A percentile compares a stretch with the other conserved stretches of the same genome.
These are phyloP conservation scores for Diorhabda carinulata DNA, from an alignment of 1,140 invertebrate genomes.

Conservation along the genomic window DNA sequence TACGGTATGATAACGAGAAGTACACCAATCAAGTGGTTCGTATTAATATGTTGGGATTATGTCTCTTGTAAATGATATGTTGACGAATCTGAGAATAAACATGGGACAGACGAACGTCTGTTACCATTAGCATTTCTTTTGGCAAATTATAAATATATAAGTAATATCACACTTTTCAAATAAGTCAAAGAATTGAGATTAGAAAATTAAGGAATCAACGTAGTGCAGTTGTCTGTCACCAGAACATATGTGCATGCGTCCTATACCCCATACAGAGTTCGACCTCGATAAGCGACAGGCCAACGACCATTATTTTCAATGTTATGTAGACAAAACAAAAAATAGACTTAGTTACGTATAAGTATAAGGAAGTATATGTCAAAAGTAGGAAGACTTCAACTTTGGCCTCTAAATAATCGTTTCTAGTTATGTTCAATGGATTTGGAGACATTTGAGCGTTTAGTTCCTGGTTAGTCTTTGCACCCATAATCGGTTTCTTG, in stretches of 20 bases:
- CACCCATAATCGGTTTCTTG: neutral
- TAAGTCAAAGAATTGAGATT: no score
- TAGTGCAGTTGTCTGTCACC: neutral
- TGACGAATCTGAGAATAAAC: no score
- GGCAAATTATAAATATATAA: no score
- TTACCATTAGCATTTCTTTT: no score
- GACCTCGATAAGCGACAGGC: slow-evolving; percentile 1
- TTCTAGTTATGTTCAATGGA: neutral
- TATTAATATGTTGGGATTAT: no score
- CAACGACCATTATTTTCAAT: neutral
- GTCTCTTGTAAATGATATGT: no score
- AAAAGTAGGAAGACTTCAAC: neutral
- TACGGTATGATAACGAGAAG: no score
- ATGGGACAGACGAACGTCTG: no score
- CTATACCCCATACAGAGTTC: neutral
- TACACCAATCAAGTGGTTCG: no score
- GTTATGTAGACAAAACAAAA: neutral
- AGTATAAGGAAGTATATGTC: neutral
- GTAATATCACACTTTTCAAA: no score
- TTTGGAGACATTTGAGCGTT: neutral
- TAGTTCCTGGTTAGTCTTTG: neutral
- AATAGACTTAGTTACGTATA: neutral
- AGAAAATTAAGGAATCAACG: no score
- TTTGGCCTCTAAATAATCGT: neutral
- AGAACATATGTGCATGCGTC: neutral